Evolutionary conservation across 1,140 invertebrate species (phyloP).

Genomic region (Halyomorpha halys): DNA sequence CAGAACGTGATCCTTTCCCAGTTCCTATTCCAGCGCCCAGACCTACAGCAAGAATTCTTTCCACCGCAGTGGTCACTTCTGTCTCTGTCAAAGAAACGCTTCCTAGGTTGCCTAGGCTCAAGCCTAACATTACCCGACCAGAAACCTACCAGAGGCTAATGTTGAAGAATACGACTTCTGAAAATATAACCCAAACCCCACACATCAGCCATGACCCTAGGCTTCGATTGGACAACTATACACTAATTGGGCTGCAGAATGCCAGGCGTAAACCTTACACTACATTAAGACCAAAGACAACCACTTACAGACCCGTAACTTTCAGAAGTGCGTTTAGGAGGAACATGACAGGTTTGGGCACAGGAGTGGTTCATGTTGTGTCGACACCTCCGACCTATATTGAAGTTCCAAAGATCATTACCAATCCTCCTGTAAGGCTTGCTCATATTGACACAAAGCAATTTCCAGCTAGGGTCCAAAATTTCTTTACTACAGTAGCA

Average conservation of each 20-base stretch:
- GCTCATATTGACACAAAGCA: neutral
- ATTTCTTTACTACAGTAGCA: neutral
- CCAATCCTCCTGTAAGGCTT: neutral
- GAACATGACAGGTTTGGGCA: constrained; percentile 16
- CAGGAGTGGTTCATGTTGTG: constrained; percentile 19
- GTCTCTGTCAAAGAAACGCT: constrained; percentile 29
- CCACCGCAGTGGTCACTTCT: constrained; percentile 31
- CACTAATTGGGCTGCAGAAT: constrained; percentile 8
- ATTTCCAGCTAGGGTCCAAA: neutral
- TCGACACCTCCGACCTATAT: constrained; percentile 25
- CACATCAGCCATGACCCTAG: neutral
- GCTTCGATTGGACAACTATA: constrained; percentile 5
- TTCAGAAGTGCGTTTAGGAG: constrained; percentile 23
- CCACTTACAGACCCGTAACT: constrained; percentile 17
- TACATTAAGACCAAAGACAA: constrained; percentile 20
- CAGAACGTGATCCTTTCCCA: neutral
- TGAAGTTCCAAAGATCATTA: constrained; percentile 22
- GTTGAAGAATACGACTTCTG: neutral
- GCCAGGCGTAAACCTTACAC: constrained; percentile 8
- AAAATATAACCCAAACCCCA: neutral
- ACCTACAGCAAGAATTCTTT: constrained; percentile 29
- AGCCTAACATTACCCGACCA: neutral
- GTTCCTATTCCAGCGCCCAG: constrained; percentile 9
- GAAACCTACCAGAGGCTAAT: neutral
- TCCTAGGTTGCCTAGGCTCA: constrained; percentile 18